phyloP scores from a whole-genome alignment of 2,113 vertebrate species.

The Eira barbara region DNA sequence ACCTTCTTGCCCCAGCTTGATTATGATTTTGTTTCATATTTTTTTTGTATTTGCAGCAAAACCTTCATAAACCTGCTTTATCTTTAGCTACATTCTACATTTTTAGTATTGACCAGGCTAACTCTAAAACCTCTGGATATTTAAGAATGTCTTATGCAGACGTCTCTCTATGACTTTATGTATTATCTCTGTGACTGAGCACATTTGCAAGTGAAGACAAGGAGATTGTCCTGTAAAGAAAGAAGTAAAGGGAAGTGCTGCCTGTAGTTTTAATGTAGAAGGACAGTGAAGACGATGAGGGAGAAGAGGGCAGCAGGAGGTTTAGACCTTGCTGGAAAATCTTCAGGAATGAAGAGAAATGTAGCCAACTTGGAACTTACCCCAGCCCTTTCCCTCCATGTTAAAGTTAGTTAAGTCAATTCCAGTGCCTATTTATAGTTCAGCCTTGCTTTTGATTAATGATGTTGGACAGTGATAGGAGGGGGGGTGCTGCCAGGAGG shows the following conservation, averaged over 20 bases:
- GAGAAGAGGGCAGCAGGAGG: constrained; percentile 27
- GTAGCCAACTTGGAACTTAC: constrained; percentile 64
- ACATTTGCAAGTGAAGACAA: background rate
- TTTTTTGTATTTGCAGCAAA: background rate
- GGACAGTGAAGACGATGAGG: background rate
- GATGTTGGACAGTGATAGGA: constrained; percentile 52
- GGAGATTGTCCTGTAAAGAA: background rate
- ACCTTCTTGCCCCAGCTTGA: background rate
- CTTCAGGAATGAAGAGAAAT: constrained; percentile 61
- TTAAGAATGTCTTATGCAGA: background rate
- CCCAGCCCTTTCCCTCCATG: constrained; percentile 43
- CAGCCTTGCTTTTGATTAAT: constrained; percentile 71
- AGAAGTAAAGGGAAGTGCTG: background rate
- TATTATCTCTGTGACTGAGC: background rate
- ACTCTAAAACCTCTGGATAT: background rate
- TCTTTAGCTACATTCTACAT: constrained; percentile 11
- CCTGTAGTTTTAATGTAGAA: background rate
- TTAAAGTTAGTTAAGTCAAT: constrained; percentile 63
- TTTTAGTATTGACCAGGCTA: background rate
- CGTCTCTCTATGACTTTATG: background rate
- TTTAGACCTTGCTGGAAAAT: constrained; percentile 65
- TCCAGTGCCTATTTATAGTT: constrained; percentile 55
- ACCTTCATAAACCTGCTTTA: background rate
- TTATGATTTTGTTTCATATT: background rate
- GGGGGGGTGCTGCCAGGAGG: background rate